Conservation (phyloP, 2,113 vertebrate species). For the Pedionomus torquatus region DNA sequence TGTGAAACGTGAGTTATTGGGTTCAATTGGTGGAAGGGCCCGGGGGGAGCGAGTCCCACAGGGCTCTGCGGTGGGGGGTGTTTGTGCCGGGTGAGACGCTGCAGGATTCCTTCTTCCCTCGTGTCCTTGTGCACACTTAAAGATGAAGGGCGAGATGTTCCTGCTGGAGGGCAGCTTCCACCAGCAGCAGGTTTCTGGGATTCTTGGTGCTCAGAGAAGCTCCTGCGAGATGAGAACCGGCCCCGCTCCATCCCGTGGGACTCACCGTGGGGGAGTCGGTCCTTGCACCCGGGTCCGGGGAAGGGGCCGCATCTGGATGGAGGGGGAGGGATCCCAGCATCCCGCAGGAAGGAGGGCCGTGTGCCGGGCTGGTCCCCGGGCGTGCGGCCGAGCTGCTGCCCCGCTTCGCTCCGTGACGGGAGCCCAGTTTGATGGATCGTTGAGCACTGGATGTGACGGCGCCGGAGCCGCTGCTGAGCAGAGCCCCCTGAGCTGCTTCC, state of each 20-base stretch:
- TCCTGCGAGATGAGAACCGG: neutral
- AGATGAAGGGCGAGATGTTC: accelerated
- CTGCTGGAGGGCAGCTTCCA: neutral
- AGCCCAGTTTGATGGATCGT: neutral
- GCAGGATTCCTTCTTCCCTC: neutral
- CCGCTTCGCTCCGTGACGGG: accelerated
- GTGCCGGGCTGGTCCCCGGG: neutral
- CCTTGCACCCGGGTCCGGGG: accelerated
- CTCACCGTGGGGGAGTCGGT: accelerated
- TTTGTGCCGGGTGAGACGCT: neutral
- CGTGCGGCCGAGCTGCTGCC: neutral
- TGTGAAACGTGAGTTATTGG: neutral
- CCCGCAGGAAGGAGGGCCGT: neutral
- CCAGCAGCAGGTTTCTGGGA: neutral
- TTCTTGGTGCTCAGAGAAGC: neutral
- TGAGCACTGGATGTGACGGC: neutral
- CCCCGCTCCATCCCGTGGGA: neutral
- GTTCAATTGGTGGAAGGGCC: neutral
- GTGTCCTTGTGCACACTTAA: neutral
- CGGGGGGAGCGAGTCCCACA: accelerated
- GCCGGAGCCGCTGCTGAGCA: too few species aligned
- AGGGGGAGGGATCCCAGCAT: neutral
- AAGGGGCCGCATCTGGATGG: neutral
- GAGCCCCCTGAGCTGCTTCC: neutral
- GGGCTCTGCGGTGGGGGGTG: accelerated